Evolutionary conservation across 1,140 invertebrate genomes (phyloP), one percentile per base, ranked within the genome.

Genomic region (Leucophenga varia): DNA sequence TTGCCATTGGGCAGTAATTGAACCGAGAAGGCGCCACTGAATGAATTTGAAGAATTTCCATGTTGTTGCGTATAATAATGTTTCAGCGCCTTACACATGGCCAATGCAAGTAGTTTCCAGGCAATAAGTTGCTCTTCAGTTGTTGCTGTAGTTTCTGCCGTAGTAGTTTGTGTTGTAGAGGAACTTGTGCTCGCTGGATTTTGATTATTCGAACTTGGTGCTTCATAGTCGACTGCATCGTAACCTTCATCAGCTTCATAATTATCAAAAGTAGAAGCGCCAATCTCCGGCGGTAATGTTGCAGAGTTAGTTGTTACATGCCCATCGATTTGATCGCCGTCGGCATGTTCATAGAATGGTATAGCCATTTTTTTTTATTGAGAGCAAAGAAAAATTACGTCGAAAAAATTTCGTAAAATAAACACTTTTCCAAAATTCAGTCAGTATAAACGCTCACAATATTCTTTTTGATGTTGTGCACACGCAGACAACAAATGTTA

Each of bases 31-130:
- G n/a, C n/a, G n/a, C n/a, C n/a, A n/a, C n/a, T n/a, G n/a, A n/a
- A n/a, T n/a, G n/a, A n/a, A n/a, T n/a, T n/a, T n/a, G n/a, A n/a
- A n/a, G n/a, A n/a, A n/a, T n/a, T n/a, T n/a, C n/a, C n/a, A n/a
- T n/a, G n/a, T n/a, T 65, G 61, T 47, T 72, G 64, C 21, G 50
- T 43, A 43, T 67, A 67, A 21, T 70, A 70, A 21, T 72, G 65
- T 25, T 69, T 67, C 5, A 72, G 53, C 14, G 69, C 69, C 46
- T 72, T 72, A 47, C 69, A 72, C 69, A 72, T 69, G 38, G 69
- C 55, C 28, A 72, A 42, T 3, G 69, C 69, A 16, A 72, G 52
- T 42, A 72, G 46, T 48, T 72, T 72, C 69, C 69, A 72, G 30
- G 64, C 64, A 10, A 64, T 7, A 47, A 67, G 21, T 48, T 71